Base-by-base conservation (phyloP, 2,888 invertebrate genomes). In the Entomobrya proxima region DNA sequence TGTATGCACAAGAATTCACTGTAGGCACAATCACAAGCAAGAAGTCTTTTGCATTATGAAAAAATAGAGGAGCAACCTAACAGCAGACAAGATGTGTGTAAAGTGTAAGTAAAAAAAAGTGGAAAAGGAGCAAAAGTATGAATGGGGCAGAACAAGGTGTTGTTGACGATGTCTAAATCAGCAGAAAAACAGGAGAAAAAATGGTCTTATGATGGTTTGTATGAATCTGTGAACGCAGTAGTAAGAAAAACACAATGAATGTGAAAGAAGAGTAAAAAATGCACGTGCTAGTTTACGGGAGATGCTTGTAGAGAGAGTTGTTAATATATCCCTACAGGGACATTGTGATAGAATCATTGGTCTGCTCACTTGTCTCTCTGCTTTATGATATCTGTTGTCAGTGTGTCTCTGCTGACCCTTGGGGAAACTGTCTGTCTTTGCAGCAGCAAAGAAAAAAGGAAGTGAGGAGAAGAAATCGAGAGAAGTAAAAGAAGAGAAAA, bases 331-430 rank as follows among this genome's bases (percentile, higher is more conserved):
- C 81, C 81, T 81, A 74, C 81, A 81, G 81, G 81, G 81, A 81
- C 81, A 81, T 81, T 35, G 81, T 81, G 81, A 81, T 74, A 74
- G 81, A 81, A 81, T 81, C 81, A 81, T 81, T 81, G 81, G 81
- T 74, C 81, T 81, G 81, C 81, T 81, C 81, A 81, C 81, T 81
- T 81, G 81, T 81, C 72, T 81, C 81, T 81, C 81, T 81, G 81
- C 58, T 81, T 81, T 81, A 81, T 81, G 81, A 81, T 81, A 81
- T 81, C 72, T 81, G 81, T 81, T 79, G 78, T 78, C 79, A 79
- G 79, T 85, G 74, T 85, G 40, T 75, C 80, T 85, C 47, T 76
- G 67, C 76, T 83, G 75, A 75, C 81, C 81, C 81, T 81, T 81
- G 81, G 81, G 81, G 81, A 81, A 81, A 81, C 81, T 81, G 81